A percentile compares a stretch with the other conserved stretches of the same genome.
Evolutionary conservation across 1,140 invertebrate species (phyloP).

Genomic region (Drosophila ironensis): DNA sequence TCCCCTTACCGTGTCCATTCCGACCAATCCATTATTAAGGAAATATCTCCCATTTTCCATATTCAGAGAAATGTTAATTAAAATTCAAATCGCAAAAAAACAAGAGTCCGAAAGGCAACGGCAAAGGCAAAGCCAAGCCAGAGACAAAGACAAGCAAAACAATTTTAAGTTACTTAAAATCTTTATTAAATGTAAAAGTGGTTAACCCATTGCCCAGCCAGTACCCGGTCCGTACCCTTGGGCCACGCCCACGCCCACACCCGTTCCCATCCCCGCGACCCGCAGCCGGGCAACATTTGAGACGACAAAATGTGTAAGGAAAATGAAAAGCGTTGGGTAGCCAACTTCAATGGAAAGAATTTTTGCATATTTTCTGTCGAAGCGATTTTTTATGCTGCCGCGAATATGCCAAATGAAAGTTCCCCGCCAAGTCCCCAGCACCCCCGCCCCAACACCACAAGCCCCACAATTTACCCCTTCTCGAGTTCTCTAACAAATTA

Average conservation of each 20-base stretch:
- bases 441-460: neutral
- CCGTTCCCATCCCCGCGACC: neutral
- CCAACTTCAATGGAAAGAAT: slow-evolving; percentile 66
- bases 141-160: slow-evolving; percentile 67
- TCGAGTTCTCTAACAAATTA: slow-evolving; percentile 71
- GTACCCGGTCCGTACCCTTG: slow-evolving; percentile 12
- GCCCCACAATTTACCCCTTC: slow-evolving; percentile 11
- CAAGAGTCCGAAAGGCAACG: slow-evolving; percentile 19
- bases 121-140: no score
- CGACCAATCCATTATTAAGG: slow-evolving; percentile 30
- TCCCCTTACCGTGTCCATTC: slow-evolving; percentile 21
- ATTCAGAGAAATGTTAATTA: slow-evolving; percentile 76
- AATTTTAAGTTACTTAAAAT: slow-evolving; percentile 79
- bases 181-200: slow-evolving; percentile 77
- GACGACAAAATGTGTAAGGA: slow-evolving; percentile 44
- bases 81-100: slow-evolving; percentile 69
- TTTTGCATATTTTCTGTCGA: slow-evolving; percentile 62
- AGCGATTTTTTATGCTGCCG: slow-evolving; percentile 74
- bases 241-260: neutral
- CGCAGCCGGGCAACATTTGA: neutral
- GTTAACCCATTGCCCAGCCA: slow-evolving; percentile 63
- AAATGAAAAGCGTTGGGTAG: slow-evolving; percentile 66
- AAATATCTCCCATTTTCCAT: slow-evolving; percentile 27
- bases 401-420: slow-evolving; percentile 78
- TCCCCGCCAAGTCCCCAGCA: slow-evolving; percentile 15